Base-by-base conservation (phyloP, 1,140 invertebrate species). In the Lanistes nyassanus region DNA sequence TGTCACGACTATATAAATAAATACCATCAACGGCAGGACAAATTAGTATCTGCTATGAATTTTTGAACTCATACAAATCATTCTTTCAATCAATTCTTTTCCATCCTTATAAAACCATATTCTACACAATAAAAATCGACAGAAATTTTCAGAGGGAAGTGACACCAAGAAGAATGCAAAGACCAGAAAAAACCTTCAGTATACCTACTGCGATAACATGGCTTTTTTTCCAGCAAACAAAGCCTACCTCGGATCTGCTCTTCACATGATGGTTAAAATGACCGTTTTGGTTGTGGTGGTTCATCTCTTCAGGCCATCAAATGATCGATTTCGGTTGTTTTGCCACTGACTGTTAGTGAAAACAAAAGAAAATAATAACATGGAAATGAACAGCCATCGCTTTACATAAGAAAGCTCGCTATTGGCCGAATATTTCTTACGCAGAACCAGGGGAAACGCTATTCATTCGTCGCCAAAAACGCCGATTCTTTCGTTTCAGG, bases 331-430 rank as follows among this genome's bases (percentile, higher is more conserved):
- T 74, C 62, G 62, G 53, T 64, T 39, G 75, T 74, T 78, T 79
- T 80, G 72, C 77, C 75, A 74, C 60, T 60, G 62, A 79, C 60
- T 78, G 62, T 71, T 60, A 79, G 56, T 29, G 71, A 79, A 77
- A 76, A 75, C 80, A 80, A 80, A 82, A 82, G 77, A 79, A 81
- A 84, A 84, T 84, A 82, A 84, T 81, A 84, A 84, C 82, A 83
- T 79, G 76, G 77, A 81, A 75, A 76, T 70, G 58, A 70, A 73
- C 74, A 53, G 55, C 65, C 74, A 58, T 66, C 34, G 47, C 53
- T 68, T 23, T 68, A 16, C 55, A 31, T 72, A 72, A 72, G 21
- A 23, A n/a, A 31, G 19, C 34, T 53, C 21, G 39, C 55, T 36
- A 75, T 75, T 75, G 65, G 73, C 23, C 39, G 47, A 68, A 76